Conservation (phyloP, 2,113 vertebrate genomes). For the Sphaerodactylus townsendi region DNA sequence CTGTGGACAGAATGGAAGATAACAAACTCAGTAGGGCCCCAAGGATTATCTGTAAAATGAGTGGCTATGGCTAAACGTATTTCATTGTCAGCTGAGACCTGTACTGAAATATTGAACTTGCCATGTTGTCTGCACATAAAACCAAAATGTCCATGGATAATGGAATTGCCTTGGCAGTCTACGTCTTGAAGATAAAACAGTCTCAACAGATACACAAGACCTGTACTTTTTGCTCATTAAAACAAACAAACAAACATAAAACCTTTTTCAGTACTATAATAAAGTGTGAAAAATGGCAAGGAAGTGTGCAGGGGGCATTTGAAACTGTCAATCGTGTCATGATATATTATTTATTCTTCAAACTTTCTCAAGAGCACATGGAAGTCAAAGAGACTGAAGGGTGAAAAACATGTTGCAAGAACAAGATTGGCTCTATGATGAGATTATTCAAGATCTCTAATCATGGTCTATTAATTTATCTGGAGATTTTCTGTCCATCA, state of each 20-base stretch:
- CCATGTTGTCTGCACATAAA: conserved; percentile 7
- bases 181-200: conserved; percentile 8
- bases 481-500: too few relatives aligned
- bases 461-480: neutral
- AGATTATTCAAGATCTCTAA: neutral
- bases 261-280: neutral
- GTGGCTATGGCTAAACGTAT: neutral
- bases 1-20: conserved; percentile 11
- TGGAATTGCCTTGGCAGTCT: neutral
- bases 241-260: conserved; percentile 9
- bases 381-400: neutral
- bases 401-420: neutral
- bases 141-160: conserved; percentile 8
- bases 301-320: neutral
- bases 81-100: neutral
- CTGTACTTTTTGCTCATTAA: conserved; percentile 10
- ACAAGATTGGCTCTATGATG: neutral
- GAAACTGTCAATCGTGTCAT: neutral
- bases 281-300: neutral
- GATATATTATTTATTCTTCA: neutral
- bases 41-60: neutral
- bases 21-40: neutral
- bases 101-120: conserved; percentile 10
- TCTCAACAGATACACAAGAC: conserved; percentile 9
- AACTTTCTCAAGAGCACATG: too few relatives aligned